Percentiles rank a stretch among this genome's conserved stretches.
phyloP scores from a whole-genome alignment of 1,140 invertebrate genomes.

The Ostrea edulis region DNA sequence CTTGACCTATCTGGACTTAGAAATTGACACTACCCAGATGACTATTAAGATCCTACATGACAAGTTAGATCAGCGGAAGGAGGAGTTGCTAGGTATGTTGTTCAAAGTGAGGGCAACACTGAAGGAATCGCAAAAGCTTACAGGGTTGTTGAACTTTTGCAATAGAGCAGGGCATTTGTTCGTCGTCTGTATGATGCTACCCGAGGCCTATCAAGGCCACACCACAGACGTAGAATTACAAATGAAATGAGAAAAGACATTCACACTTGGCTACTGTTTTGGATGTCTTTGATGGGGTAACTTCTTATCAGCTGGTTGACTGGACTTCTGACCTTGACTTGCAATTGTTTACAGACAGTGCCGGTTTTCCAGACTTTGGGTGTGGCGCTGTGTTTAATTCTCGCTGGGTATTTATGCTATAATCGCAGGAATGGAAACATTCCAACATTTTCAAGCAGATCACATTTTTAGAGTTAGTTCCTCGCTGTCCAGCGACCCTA shows the following conservation, averaged over 20 bases:
- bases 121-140: not conserved
- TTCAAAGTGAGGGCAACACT: too few relatives aligned
- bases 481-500: too few relatives aligned
- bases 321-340: constrained; percentile 25
- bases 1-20: not conserved
- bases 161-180: not conserved
- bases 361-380: not conserved
- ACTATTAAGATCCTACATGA: not conserved
- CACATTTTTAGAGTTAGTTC: too few relatives aligned
- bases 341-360: not conserved
- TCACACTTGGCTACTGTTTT: constrained; percentile 44
- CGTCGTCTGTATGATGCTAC: not conserved
- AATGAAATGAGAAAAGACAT: constrained; percentile 40
- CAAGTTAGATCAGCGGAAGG: not conserved
- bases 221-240: constrained; percentile 25
- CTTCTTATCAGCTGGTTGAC: not conserved
- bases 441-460: too few relatives aligned
- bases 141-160: constrained; percentile 19
- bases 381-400: not conserved
- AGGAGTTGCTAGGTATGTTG: not conserved
- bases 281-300: constrained; percentile 39
- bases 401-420: too few relatives aligned
- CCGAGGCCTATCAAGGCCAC: not conserved
- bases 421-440: too few relatives aligned
- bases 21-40: not conserved